These are phyloP conservation scores for Pampusana beccarii DNA, from an alignment of 2,113 vertebrate species.

Conservation along the genomic window DNA sequence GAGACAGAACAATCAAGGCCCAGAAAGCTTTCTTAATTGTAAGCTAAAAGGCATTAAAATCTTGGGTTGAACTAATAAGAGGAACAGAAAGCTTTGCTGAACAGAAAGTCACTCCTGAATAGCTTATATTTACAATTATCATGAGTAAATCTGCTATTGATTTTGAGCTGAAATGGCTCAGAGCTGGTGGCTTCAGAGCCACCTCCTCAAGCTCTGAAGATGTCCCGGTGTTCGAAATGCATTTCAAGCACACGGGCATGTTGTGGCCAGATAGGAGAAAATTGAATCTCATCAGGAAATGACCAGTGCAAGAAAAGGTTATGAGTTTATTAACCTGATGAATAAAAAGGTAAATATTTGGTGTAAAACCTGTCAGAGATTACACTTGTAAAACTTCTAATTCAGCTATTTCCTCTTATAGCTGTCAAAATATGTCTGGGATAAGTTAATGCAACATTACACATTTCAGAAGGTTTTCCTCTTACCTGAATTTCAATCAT, in stretches of 20 bases:
- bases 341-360: conserved; percentile 67
- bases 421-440: conserved; percentile 49
- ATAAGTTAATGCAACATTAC: conserved; percentile 45
- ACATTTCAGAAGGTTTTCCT: conserved; percentile 42
- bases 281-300: conserved; percentile 49
- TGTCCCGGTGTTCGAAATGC: not conserved
- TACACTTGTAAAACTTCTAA: conserved; percentile 57
- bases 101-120: not conserved
- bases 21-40: not conserved
- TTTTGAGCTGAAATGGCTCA: not conserved
- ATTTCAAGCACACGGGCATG: not conserved
- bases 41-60: not conserved
- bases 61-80: not conserved
- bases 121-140: not conserved
- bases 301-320: conserved; percentile 13
- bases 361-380: conserved; percentile 53
- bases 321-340: conserved; percentile 54
- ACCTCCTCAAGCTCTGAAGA: not conserved
- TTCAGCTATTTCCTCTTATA: conserved; percentile 59
- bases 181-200: not conserved
- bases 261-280: conserved; percentile 33
- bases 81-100: not conserved
- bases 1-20: not conserved
- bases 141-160: not conserved
- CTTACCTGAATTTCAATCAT: conserved; percentile 40